phyloP scores from a whole-genome alignment of 2,888 invertebrate genomes.

The Cancer borealis region DNA sequence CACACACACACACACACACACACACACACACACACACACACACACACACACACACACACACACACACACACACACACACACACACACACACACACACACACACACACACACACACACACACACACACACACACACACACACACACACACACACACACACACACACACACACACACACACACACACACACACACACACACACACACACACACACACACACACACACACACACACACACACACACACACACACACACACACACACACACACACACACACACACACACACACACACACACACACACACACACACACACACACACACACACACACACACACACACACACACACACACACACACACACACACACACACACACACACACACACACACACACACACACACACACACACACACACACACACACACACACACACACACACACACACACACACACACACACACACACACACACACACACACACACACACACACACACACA shows the following conservation, averaged over 20 bases:
- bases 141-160: not conserved
- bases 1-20: slow-evolving; percentile 1
- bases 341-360: not conserved
- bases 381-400: not conserved
- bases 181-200: not conserved
- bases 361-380: not conserved
- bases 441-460: not conserved
- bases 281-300: not conserved
- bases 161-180: not conserved
- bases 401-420: not conserved
- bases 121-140: not conserved
- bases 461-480: not conserved
- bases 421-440: not conserved
- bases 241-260: not conserved
- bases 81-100: not conserved
- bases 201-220: not conserved
- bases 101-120: not conserved
- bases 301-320: not conserved
- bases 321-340: not conserved
- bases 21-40: not conserved
- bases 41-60: not conserved
- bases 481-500: not conserved
- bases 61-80: not conserved
- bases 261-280: not conserved
- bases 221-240: not conserved